Base-by-base conservation (phyloP, 2,113 vertebrate species). In the Mugil cephalus region DNA sequence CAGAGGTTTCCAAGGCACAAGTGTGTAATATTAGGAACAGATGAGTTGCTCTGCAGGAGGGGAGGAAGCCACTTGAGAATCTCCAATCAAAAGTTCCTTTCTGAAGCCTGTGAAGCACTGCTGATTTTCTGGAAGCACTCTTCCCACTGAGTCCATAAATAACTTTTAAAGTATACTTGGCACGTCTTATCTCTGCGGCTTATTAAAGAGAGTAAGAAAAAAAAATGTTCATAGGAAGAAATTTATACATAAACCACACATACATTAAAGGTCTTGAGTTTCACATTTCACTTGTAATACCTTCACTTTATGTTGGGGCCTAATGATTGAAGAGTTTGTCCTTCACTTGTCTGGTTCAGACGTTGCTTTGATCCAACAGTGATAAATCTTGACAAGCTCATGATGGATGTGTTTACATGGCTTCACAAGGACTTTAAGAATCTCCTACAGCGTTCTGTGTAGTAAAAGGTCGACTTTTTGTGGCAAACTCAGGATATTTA, bases 1-100 rank as follows among this genome's bases (percentile, higher is more conserved):
- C 82, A 91, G 88, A 86, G 89, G 84, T 89, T 92, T 90, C 80
- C 79, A 88, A 76, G 72, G 76, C 86, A 90, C 82, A 88, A 91
- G 88, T 90, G 91, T 90, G 88, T 79, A 87, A 91, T 93, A 94
- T 94, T 90, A 91, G 77, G 89, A 94, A 90, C 93, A 94, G 92
- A 95, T 94, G 92, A 92, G 88, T 81, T 24, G 58, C 88, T 88
- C 88, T 76, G 86, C 59, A 79, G 87, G 82, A 48, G 45, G 15
- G 61, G 61, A 53, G 79, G 60, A 74, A 58, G 79, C 86, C 69
- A 79, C 84, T 79, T 58, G 48, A 79, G 74, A 90, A 67, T 69
- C 82, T 77, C 80, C 81, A 72, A 85, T 85, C 73, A 82, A 66
- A 84, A 82, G 69, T 69, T 86, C 42, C 55, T 77, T 36, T 80